Base-by-base conservation (phyloP, 2,797 vertebrate genomes). In the Pangasius djambal region DNA sequence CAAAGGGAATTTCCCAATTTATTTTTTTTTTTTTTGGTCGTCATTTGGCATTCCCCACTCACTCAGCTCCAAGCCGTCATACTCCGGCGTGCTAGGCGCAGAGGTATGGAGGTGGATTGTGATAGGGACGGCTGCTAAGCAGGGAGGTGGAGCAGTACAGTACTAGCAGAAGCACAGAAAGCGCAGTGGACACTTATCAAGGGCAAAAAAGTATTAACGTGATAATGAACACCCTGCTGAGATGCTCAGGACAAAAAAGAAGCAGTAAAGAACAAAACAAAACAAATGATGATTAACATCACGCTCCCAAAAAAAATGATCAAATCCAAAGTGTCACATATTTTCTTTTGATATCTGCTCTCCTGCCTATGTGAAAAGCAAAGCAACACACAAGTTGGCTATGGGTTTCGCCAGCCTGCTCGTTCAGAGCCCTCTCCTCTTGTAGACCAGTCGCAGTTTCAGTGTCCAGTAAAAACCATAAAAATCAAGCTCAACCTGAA, bases 161-260 rank as follows among this genome's bases (percentile, higher is more conserved):
- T 52, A 34, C n/a, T 34, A 70, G 82, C 79, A 86, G 72, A 87
- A 87, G 86, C 78, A 85, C 25, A 79, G 48, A 79, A 84, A 86
- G 52, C 55, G 85, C 28, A 83, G 79, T 10, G 57, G 61, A 34
- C 69, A 44, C 13, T 48, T 75, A 50, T 83, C n/a, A 89, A 15
- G 15, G 34, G 61, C 50, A 18, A 31, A 18, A 31, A 52, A 55
- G 75, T n/a, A 52, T 78, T n/a, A 79, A 31, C n/a, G 20, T 79
- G 77, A 61, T 37, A 40, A 83, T n/a, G 25, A 44, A 63, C 81
- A 83, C 25, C 34, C 59, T 83, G 81, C 22, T 65, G 12, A 63
- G 25, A 61, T 13, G 37, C 79, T 81, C 78, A 6, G 2, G 9
- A 61, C 34, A 37, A 40, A 57, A 25, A 82, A 25, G 5, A 61